phyloP scores from a whole-genome alignment of 2,113 vertebrate species.

The Siniperca chuatsi region DNA sequence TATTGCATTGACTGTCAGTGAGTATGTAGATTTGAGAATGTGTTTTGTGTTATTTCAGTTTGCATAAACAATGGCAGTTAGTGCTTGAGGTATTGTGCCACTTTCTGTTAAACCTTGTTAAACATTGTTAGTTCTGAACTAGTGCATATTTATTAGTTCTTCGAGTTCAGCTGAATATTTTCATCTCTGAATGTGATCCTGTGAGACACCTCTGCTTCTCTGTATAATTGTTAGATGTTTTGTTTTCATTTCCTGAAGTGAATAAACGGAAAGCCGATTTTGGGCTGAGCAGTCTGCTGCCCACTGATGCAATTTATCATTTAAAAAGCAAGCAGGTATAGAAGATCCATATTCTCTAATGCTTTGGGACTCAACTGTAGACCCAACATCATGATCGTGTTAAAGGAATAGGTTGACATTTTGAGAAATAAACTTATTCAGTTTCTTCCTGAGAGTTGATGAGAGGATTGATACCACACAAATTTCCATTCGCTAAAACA shows the following conservation, averaged over 20 bases:
- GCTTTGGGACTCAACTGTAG: not conserved
- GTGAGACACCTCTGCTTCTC: not conserved
- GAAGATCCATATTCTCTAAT: not conserved
- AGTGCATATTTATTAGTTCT: slow-evolving; percentile 11
- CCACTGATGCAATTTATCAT: not conserved
- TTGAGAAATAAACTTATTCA: not conserved
- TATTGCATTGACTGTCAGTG: not conserved
- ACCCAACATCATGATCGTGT: not conserved
- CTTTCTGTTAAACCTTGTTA: not conserved
- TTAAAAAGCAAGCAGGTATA: not conserved
- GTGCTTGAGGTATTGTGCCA: not conserved
- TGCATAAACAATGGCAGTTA: not conserved
- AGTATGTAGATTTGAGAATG: slow-evolving; percentile 4
- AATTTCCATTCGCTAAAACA: not conserved
- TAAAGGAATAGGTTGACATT: not conserved
- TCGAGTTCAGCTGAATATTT: not conserved
- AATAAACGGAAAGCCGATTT: slow-evolving; percentile 15
- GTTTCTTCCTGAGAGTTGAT: not conserved
- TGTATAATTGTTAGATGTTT: not conserved
- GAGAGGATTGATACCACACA: not conserved
- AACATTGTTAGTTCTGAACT: not conserved
- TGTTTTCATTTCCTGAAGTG: not conserved
- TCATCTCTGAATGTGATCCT: not conserved
- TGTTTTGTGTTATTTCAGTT: not conserved
- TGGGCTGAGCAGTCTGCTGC: not conserved